These are phyloP conservation scores for Irena cyanogastra DNA, from an alignment of 2,113 vertebrate genomes.

Conservation along the genomic window DNA sequence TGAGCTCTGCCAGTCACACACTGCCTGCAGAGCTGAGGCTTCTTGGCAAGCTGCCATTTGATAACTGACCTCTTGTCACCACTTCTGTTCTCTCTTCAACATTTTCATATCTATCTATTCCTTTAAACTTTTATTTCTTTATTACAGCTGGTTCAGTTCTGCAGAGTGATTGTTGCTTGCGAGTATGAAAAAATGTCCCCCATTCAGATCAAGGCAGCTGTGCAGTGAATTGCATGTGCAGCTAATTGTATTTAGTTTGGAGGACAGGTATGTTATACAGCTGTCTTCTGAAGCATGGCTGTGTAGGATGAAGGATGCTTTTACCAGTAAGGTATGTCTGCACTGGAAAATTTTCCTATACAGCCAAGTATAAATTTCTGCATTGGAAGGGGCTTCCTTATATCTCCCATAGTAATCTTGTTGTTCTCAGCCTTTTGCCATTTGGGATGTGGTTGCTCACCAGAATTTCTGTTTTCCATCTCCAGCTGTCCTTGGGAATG, in stretches of 20 bases:
- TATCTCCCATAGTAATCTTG: background rate
- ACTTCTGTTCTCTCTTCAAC: background rate
- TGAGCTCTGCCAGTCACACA: background rate
- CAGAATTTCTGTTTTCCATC: background rate
- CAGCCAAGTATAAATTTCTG: background rate
- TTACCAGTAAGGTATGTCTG: background rate
- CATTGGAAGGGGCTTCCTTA: background rate
- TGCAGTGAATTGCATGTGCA: background rate
- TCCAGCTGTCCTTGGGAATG: background rate
- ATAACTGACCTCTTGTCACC: background rate
- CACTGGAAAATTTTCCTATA: background rate
- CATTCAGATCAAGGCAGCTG: background rate
- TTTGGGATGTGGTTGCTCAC: background rate
- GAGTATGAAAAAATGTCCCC: background rate
- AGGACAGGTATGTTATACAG: background rate
- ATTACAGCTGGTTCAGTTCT: background rate
- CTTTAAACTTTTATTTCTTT: background rate
- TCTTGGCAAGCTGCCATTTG: background rate
- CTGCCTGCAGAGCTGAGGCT: background rate
- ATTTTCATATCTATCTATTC: background rate
- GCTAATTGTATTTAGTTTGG: background rate
- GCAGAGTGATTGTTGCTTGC: background rate
- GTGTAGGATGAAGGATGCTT: background rate
- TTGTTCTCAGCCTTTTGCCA: background rate
- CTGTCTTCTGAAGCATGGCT: background rate